Evolutionary conservation across 2,888 invertebrate species (phyloP), one percentile per base, ranked within the genome.

Genomic region (Rhingia campestris): DNA sequence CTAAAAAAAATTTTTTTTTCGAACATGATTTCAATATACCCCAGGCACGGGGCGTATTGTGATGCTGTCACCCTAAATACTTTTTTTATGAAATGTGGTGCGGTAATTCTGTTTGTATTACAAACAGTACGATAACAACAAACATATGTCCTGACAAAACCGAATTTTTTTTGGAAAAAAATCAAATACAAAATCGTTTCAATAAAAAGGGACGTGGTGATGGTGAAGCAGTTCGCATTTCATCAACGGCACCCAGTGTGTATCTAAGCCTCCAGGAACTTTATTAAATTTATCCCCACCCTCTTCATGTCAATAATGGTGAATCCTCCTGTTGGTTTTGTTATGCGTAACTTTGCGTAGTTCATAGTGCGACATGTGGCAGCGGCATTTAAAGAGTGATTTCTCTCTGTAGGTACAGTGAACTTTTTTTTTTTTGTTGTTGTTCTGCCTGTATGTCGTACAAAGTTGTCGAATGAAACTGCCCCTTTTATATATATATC

Each of bases 101-200:
- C 70, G 53, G 45, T 74, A 64, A 74, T 74, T 49, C 39, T 47
- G 41, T 56, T 74, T 74, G 45, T 64, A 63, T 56, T 47, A 47
- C 56, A 56, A 73, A 74, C 64, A 10, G 56, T 35, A 47, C 56
- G 64, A 74, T 64, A 64, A 74, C 47, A 49, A 47, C 47, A 64
- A 64, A 49, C 64, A 56, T 49, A 56, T 74, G 56, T 64, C 47
- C 45, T 67, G 43, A 43, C 53, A 54, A 14, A 14, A 39, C 7
- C 6, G 37, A 39, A 30, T 22, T n/a, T 12, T 70, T 59, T 37
- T 37, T 39, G 22, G 47, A 49, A 12, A 32, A 56, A 56, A 74
- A 74, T 74, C 74, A 64, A 74, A 74, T 64, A 54, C 49, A 22
- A 22, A 22, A 22, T 64, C 64, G 49, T 39, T 37, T 30, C 22